A percentile compares a stretch with the other conserved stretches of the same genome.
Evolutionary conservation across 1,140 invertebrate genomes (phyloP).

Genomic region (Drosophila fuyamai): DNA sequence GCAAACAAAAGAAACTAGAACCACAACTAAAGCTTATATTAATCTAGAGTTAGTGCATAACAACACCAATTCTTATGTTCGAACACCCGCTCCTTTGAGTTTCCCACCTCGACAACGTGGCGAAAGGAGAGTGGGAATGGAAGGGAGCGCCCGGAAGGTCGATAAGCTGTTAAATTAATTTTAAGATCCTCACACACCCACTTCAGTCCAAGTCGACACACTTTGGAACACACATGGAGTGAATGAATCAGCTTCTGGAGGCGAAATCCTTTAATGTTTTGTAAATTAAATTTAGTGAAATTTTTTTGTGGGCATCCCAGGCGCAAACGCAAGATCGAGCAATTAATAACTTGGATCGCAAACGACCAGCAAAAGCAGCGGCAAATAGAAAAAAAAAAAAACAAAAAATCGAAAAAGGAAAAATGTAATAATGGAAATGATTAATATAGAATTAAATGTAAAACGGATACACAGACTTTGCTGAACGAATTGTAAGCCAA

Average conservation of each 20-base stretch:
- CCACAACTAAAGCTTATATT: slow-evolving; percentile 39
- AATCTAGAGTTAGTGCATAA: slow-evolving; percentile 35
- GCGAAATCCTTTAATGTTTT: slow-evolving; percentile 38
- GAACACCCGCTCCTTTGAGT: neutral
- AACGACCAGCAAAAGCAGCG: neutral
- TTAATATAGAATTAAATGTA: slow-evolving; percentile 22
- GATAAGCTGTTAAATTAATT: slow-evolving; percentile 66
- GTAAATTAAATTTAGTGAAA: slow-evolving; percentile 41
- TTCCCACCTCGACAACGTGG: slow-evolving; percentile 1
- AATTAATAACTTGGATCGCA: neutral
- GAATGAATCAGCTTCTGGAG: slow-evolving; percentile 14
- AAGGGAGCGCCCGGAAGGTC: slow-evolving; percentile 3
- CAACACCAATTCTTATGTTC: slow-evolving; percentile 4
- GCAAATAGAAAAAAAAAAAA: neutral
- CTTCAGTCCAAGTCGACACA: neutral
- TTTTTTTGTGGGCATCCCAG: slow-evolving; percentile 18
- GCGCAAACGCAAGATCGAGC: no score
- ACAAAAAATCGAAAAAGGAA: neutral
- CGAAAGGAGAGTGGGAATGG: neutral
- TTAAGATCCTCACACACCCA: slow-evolving; percentile 38
- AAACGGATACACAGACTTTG: slow-evolving; percentile 2
- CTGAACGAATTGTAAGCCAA: slow-evolving; percentile 30
- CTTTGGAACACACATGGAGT: neutral
- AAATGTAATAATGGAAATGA: slow-evolving; percentile 3
- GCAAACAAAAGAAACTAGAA: slow-evolving; percentile 31